Base-by-base conservation (phyloP, 1,140 invertebrate genomes). In the Hyphantria cunea region DNA sequence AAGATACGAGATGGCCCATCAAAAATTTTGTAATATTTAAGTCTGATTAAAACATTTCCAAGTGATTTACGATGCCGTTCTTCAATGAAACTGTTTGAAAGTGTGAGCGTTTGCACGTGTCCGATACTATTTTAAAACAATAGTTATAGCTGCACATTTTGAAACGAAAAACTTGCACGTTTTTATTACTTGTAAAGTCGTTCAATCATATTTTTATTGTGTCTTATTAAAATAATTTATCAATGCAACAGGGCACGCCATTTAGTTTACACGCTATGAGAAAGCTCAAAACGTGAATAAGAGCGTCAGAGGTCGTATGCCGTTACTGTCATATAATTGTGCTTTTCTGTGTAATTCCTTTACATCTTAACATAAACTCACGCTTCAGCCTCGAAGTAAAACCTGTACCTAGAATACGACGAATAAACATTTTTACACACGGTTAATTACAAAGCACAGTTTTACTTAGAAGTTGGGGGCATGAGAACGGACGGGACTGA, bases 401-500 rank as follows among this genome's bases (percentile, higher is more conserved):
- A 3, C n/a, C 14, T 11, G 44, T 58, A 49, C 45, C 44, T 49
- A 58, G 55, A 58, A 58, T 12, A 34, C 44, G 17, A 13, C 14
- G 15, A 33, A 58, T 58, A 58, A 58, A 58, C 55, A 37, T 49
- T 45, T 47, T 47, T 49, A 62, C 41, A 49, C 56, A 50, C 56
- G 32, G 47, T 37, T 60, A 60, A 60, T 60, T 51, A 60, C 48
- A 51, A 44, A 33, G 12, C 34, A 50, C 25, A 44, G 17, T 13
- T 32, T 56, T 66, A 72, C 65, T 51, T 17, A 68, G 66, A 70
- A 75, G 50, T 58, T 78, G 71, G 76, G 84, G 78, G 77, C 84
- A 86, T 85, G 82, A 69, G 86, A 88, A 85, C 68, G 44, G n/a
- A 48, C 68, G 47, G 44, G 47, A 53, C 68, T 82, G 78, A 80